Percentiles rank a stretch among this genome's conserved stretches.
Conservation (phyloP, 1,140 invertebrate genomes). For the Eueides isabella region DNA sequence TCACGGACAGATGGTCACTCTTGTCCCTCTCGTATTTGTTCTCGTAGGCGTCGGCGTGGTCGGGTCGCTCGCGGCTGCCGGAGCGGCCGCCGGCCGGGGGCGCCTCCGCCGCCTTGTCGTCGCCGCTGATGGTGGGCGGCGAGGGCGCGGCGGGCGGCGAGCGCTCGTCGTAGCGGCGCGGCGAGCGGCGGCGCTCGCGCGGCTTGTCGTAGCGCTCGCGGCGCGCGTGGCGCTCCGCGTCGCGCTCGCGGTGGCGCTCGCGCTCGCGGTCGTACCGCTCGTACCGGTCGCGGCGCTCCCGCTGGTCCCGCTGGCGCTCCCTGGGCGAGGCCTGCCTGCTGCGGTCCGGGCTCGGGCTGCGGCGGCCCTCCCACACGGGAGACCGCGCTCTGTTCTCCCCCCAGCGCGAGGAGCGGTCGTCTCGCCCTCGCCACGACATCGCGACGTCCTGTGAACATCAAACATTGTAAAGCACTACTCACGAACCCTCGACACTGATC, state of each 20-base stretch:
- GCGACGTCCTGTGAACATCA: slow-evolving; percentile 72
- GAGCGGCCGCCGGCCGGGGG: too few relatives aligned
- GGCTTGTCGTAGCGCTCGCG: slow-evolving; percentile 53
- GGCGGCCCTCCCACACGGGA: slow-evolving; percentile 66
- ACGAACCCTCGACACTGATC: slow-evolving; percentile 48
- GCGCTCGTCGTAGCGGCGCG: slow-evolving; percentile 51
- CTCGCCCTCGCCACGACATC: slow-evolving; percentile 74
- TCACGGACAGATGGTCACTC: slow-evolving; percentile 50
- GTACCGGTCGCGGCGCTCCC: slow-evolving; percentile 51
- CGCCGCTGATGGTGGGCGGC: slow-evolving; percentile 57
- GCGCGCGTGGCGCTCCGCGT: slow-evolving; percentile 51
- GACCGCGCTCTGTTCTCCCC: slow-evolving; percentile 54
- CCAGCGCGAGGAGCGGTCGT: slow-evolving; percentile 65
- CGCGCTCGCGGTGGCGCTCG: slow-evolving; percentile 51
- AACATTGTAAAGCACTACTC: slow-evolving; percentile 60
- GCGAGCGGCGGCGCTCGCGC: slow-evolving; percentile 53
- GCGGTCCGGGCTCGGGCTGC: slow-evolving; percentile 56
- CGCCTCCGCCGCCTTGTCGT: too few relatives aligned
- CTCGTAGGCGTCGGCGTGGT: slow-evolving; percentile 42
- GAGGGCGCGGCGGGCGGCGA: slow-evolving; percentile 57
- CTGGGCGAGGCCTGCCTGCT: slow-evolving; percentile 46
- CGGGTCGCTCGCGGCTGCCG: slow-evolving; percentile 49
- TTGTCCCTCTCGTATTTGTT: slow-evolving; percentile 54
- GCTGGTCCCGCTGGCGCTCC: slow-evolving; percentile 44
- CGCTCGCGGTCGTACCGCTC: slow-evolving; percentile 58